Evolutionary conservation across 2,888 invertebrate species (phyloP).

Genomic region (Idaea straminata): DNA sequence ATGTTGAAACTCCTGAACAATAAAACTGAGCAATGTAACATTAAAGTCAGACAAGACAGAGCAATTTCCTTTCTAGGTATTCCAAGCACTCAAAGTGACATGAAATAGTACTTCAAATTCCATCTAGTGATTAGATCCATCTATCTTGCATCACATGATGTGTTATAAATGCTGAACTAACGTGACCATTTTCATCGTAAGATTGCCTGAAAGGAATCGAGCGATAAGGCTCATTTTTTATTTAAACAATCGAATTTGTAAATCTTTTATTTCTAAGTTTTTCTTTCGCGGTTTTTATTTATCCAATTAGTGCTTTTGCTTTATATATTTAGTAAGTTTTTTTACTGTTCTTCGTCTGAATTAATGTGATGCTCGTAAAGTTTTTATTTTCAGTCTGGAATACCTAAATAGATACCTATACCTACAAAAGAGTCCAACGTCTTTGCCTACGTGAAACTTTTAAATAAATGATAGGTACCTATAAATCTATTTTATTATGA

Average conservation of each 20-base stretch:
- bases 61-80: too few relatives aligned
- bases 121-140: too few relatives aligned
- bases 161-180: neutral
- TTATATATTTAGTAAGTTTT: neutral
- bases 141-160: too few relatives aligned
- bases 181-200: neutral
- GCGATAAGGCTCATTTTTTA: neutral
- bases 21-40: neutral
- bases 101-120: too few relatives aligned
- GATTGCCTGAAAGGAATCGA: neutral
- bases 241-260: neutral
- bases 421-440: neutral
- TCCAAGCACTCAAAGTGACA: too few relatives aligned
- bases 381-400: constrained; percentile 5
- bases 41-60: neutral
- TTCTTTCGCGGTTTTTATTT: neutral
- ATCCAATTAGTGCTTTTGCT: too few relatives aligned
- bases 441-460: neutral
- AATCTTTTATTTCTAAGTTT: neutral
- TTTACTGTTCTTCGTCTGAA: neutral
- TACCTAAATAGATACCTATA: neutral
- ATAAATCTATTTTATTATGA: too few relatives aligned
- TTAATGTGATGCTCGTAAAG: neutral
- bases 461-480: too few relatives aligned
- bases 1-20: neutral